Evolutionary conservation across 2,113 vertebrate species (phyloP), one percentile per base, ranked within the genome.

Genomic region (Plestiodon gilberti): DNA sequence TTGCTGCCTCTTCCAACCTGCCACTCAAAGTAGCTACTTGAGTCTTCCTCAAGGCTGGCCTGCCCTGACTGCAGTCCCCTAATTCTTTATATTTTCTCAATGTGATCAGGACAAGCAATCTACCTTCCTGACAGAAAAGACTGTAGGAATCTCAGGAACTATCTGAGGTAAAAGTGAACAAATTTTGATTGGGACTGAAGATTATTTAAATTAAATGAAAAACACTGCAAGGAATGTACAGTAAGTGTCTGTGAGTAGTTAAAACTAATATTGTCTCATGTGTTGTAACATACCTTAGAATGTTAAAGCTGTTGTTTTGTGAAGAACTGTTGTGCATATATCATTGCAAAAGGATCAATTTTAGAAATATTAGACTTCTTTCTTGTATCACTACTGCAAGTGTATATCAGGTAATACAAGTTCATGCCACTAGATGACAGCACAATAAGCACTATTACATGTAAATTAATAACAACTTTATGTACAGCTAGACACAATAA

Each of bases 361-460:
- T 62, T 69, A 84, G 90, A 67, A 75, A 0, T 0, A 0, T 11
- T 33, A 55, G 52, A 3, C 2, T 83, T 75, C 43, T 18, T 28
- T n/a, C n/a, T n/a, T n/a, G n/a, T n/a, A n/a, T n/a, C n/a, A n/a
- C n/a, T 78, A 59, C 25, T 52, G n/a, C 0, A 0, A 33, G 17
- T 86, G 28, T 25, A 73, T 73, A 4, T 79, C n/a, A 65, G 62
- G 35, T 52, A 87, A 33, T 52, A 18, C 81, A 69, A 92, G n/a
- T 0, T 0, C 0, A 0, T 22, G 40, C 59, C 94, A 94, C 87
- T 89, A 89, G 89, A 82, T 87, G 91, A 94, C 93, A 95, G 90
- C 90, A 94, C 55, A 33, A 1, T 2, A 81, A 70, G 48, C 2
- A 52, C 11, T 3, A 61, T 80, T 62, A 30, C 2, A 25, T 1